Evolutionary conservation across 2,888 invertebrate species (phyloP), one percentile per base, ranked within the genome.

Genomic region (Tetragonisca angustula): DNA sequence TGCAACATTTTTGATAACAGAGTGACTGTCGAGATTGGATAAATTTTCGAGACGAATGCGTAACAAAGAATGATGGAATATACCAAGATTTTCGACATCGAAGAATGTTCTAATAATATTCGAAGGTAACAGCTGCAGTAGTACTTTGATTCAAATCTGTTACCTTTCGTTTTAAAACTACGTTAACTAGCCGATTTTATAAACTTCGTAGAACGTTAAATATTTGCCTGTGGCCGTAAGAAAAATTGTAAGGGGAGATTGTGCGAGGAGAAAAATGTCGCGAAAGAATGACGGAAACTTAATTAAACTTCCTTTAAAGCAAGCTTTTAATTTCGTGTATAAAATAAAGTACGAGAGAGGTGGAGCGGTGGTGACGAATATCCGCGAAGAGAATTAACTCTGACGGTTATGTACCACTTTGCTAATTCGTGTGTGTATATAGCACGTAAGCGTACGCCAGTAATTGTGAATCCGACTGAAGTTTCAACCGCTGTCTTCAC

Each of bases 401-500:
- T 4, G 43, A 4, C 52, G 21, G 17, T 17, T 59, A 36, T 71
- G 64, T 50, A 36, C 19, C 67, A 27, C 56, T 67, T 65, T 24
- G 67, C 27, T 36, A 67, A 59, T 72, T 67, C 67, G 54, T 56
- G 59, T 27, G 52, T 56, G 59, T n/a, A 36, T 52, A 50, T 2
- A 19, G 32, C 59, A 11, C 49, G 21, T n/a, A n/a, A 68, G 49
- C 50, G 72, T 77, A 9, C 50, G 68, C 27, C 19, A 54, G 62
- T 43, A 69, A 73, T 81, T 56, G 56, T 27, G 61, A 69, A 69
- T 68, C 65, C 76, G 65, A 65, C 32, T 74, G 64, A 87, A 84
- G 81, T 87, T 85, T 79, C 81, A 79, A 78, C 79, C 78, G 62
- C 68, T 79, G 65, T 84, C 72, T 79, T 84, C 64, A 79, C 74